phyloP scores from a whole-genome alignment of 1,140 invertebrate genomes.

The Drosophila ambigua region DNA sequence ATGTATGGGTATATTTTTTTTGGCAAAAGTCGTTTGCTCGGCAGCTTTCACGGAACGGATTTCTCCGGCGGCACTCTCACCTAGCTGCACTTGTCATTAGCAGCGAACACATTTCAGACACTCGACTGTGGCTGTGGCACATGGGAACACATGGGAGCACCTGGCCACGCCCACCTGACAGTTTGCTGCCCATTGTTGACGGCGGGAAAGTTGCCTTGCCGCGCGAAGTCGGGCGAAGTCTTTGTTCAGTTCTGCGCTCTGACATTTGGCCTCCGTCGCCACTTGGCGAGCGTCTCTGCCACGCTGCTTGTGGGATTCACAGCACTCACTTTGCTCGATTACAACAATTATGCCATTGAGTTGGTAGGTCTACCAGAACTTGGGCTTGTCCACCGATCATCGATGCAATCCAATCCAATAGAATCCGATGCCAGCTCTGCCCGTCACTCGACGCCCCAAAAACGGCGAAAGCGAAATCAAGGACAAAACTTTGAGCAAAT shows the following conservation, averaged over 20 bases:
- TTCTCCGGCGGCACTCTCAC: constrained; percentile 35
- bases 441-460: constrained; percentile 52
- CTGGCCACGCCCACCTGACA: constrained; percentile 47
- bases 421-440: constrained; percentile 28
- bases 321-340: too few relatives aligned
- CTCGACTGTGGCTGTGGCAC: constrained; percentile 36
- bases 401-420: constrained; percentile 18
- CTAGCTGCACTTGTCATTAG: constrained; percentile 33
- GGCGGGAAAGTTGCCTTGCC: constrained; percentile 52
- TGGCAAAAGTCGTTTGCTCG: constrained; percentile 4
- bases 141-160: constrained; percentile 21
- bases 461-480: constrained; percentile 71
- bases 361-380: background rate
- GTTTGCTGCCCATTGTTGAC: constrained; percentile 36
- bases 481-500: constrained; percentile 66
- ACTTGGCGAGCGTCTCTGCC: too few relatives aligned
- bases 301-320: too few relatives aligned
- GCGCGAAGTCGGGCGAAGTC: background rate
- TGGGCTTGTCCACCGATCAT: constrained; percentile 32
- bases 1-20: constrained; percentile 6
- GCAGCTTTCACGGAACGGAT: constrained; percentile 16
- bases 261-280: too few relatives aligned
- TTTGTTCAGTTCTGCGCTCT: background rate
- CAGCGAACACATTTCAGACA: constrained; percentile 18
- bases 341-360: background rate